Evolutionary conservation across 1,140 invertebrate species (phyloP), one percentile per base, ranked within the genome.

Genomic region (Bombus balteatus): DNA sequence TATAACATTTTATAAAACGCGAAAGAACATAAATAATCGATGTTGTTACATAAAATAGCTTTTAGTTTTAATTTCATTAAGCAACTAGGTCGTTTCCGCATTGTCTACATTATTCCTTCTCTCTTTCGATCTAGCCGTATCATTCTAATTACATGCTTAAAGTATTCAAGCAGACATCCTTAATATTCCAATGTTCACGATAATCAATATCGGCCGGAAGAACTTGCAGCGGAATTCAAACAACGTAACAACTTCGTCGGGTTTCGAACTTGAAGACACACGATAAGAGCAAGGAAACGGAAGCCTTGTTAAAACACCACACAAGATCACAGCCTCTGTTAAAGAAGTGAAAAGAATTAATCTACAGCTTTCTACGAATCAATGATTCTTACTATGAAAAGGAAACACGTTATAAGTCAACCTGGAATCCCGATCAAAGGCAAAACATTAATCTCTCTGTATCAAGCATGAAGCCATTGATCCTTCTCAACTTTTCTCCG

Each of bases 101-200:
- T 47, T 28, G 25, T 22, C 32, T 25, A 25, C 32, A 10, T 12
- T 62, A 37, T 62, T 39, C 39, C 13, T 18, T 43, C 13, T 18
- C 37, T 22, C 13, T 59, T 12, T 22, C 1, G 1, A 25, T 28
- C 1, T 76, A 9, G 32, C 28, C 28, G 39, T 34, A 25, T 37
- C 53, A 72, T 81, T 59, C 68, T 72, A 81, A 81, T 71, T 81
- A 81, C 68, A 47, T 32, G 47, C 47, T 41, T 18, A 37, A 59
- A 72, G n/a, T 59, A 59, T 59, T 81, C 34, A n/a, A 59, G 34
- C n/a, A 59, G 37, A 59, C 37, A 81, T 71, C 28, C 43, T 53
- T 25, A 34, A 18, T 39, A 81, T 81, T 72, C 37, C 37, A 34
- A 25, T 34, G 34, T 59, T 57, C 47, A 59, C 28, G 43, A 81